These are phyloP conservation scores for Hydrochoerus hydrochaeris DNA, from an alignment of 2,113 vertebrate species.

Conservation along the genomic window DNA sequence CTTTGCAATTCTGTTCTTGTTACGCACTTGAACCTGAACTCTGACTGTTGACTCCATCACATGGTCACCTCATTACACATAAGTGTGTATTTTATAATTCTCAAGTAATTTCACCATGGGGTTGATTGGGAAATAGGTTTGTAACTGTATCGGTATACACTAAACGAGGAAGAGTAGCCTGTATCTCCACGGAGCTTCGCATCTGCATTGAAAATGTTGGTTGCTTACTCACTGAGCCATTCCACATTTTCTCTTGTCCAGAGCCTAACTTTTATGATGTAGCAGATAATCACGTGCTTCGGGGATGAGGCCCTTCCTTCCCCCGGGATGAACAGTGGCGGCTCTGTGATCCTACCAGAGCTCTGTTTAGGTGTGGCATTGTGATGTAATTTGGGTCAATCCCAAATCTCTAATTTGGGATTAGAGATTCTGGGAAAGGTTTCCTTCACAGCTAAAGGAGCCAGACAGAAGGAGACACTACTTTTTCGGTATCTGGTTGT, in stretches of 20 bases:
- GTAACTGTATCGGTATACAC: background rate
- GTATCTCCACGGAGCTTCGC: background rate
- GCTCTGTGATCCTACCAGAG: background rate
- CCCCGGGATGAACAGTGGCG: fast-evolving
- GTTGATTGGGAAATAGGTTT: background rate
- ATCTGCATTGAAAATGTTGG: background rate
- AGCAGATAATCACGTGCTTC: background rate
- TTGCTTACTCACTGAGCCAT: background rate
- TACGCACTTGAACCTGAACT: background rate
- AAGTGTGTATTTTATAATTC: background rate
- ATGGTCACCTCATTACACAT: background rate
- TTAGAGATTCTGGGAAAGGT: background rate
- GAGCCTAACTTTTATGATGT: background rate
- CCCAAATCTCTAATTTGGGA: background rate
- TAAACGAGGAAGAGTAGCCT: background rate
- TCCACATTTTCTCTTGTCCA: background rate
- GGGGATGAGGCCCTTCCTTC: background rate
- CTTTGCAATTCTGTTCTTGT: background rate
- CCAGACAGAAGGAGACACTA: background rate
- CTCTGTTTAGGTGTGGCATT: background rate
- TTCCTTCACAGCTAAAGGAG: background rate
- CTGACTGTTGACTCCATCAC: background rate
- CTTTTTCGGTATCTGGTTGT: background rate
- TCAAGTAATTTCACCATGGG: background rate
- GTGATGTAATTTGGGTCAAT: background rate